phyloP scores from a whole-genome alignment of 2,113 vertebrate genomes.

The Corynorhinus townsendii region DNA sequence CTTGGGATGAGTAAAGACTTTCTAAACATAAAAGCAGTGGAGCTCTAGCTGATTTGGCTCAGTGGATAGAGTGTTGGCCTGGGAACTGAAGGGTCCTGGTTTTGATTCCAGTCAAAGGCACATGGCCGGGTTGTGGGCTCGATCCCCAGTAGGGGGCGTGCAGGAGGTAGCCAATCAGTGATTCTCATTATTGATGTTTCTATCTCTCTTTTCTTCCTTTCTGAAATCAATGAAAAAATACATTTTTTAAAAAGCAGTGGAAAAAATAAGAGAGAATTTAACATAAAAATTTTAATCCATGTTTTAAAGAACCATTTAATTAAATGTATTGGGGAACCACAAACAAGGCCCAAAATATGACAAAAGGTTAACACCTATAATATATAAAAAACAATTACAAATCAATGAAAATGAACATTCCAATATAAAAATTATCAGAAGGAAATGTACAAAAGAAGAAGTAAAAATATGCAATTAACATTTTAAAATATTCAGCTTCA shows the following conservation, averaged over 20 bases:
- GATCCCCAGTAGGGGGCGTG: too few relatives aligned
- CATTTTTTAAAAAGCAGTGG: neutral
- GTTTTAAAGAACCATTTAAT: neutral
- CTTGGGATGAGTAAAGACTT: neutral
- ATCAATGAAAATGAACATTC: conserved; percentile 12
- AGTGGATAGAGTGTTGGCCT: too few relatives aligned
- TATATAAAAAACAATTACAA: conserved; percentile 39
- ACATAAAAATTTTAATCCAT: neutral
- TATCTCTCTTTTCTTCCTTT: too few relatives aligned
- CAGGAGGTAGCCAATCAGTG: too few relatives aligned
- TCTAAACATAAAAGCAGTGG: neutral
- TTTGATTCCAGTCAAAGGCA: too few relatives aligned
- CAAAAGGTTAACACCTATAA: neutral
- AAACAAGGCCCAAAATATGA: neutral
- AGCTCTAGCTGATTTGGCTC: too few relatives aligned
- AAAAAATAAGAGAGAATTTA: neutral
- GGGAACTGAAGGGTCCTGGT: too few relatives aligned
- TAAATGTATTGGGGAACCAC: neutral
- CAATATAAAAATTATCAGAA: neutral
- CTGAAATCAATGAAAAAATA: too few relatives aligned
- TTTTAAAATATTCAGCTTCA: neutral
- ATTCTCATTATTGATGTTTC: too few relatives aligned
- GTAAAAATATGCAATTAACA: neutral
- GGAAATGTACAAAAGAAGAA: neutral
- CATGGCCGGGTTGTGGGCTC: too few relatives aligned